Conservation (phyloP, 2,797 vertebrate species). For the Psittacula derbiana region DNA sequence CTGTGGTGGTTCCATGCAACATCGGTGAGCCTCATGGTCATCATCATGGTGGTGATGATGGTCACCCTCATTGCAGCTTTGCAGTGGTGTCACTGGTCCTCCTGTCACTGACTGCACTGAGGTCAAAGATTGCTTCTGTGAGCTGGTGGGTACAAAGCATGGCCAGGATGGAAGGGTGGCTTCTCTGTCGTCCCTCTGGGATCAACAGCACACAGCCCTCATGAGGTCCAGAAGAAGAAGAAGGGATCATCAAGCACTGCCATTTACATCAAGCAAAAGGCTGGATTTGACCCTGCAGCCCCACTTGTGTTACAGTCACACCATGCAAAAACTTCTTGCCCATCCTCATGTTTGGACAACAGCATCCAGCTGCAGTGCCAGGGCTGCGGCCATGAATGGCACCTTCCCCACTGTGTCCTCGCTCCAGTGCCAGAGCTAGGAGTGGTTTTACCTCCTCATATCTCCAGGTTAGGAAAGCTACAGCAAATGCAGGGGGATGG, state of each 20-base stretch:
- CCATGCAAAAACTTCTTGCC: accelerated
- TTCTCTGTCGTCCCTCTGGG: background rate
- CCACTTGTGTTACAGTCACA: accelerated
- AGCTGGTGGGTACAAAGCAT: background rate
- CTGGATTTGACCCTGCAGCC: background rate
- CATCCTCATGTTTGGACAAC: background rate
- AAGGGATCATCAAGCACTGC: background rate
- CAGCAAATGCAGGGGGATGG: background rate
- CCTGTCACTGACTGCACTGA: background rate
- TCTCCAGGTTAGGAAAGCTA: background rate
- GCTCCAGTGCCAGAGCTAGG: background rate
- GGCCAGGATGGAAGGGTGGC: background rate
- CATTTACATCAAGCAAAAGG: background rate
- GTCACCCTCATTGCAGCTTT: background rate
- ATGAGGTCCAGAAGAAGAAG: background rate
- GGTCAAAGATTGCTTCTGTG: background rate
- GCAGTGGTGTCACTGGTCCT: background rate
- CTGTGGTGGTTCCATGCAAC: background rate
- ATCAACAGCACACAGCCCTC: background rate
- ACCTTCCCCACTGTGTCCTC: background rate
- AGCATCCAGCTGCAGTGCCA: accelerated
- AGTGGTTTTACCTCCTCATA: background rate
- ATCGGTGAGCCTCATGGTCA: accelerated
- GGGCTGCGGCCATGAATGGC: accelerated
- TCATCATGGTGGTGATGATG: background rate